Conservation (phyloP, 2,888 invertebrate genomes). For the Baccha elongata region DNA sequence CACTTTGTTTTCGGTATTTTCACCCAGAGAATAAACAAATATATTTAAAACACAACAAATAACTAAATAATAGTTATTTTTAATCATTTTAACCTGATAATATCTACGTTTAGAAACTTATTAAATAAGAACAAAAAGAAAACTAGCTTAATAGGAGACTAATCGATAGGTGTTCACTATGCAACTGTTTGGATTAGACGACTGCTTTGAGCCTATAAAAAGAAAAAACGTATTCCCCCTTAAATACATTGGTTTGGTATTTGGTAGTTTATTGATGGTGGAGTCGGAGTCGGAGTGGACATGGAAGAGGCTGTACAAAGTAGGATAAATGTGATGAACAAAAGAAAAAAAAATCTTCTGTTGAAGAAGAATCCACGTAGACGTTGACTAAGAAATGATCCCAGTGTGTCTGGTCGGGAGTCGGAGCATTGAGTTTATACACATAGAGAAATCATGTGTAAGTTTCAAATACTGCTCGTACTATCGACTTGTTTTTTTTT, state of each 20-base stretch:
- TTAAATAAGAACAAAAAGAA: too few relatives aligned
- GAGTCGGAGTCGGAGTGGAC: neutral
- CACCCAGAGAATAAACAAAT: conserved; percentile 26
- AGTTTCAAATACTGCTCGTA: too few relatives aligned
- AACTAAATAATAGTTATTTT: conserved; percentile 35
- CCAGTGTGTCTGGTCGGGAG: neutral
- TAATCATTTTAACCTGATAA: conserved; percentile 35
- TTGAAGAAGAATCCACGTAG: conserved; percentile 19
- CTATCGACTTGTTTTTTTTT: too few relatives aligned
- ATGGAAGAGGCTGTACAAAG: neutral
- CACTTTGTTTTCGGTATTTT: conserved; percentile 34
- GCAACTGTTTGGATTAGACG: conserved; percentile 59
- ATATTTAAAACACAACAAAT: conserved; percentile 43
- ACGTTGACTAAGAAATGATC: conserved; percentile 3
- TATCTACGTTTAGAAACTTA: too few relatives aligned
- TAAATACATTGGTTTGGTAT: too few relatives aligned
- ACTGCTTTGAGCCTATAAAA: conserved; percentile 68
- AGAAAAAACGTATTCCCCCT: conserved; percentile 63
- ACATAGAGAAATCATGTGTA: too few relatives aligned
- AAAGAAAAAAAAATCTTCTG: conserved; percentile 16
- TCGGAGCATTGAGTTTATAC: too few relatives aligned
- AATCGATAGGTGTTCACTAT: conserved; percentile 59
- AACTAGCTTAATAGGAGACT: conserved; percentile 43
- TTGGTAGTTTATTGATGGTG: too few relatives aligned
- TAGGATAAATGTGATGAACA: conserved; percentile 35